Conservation (phyloP, 2,113 vertebrate genomes). For the Taurulus bubalis region DNA sequence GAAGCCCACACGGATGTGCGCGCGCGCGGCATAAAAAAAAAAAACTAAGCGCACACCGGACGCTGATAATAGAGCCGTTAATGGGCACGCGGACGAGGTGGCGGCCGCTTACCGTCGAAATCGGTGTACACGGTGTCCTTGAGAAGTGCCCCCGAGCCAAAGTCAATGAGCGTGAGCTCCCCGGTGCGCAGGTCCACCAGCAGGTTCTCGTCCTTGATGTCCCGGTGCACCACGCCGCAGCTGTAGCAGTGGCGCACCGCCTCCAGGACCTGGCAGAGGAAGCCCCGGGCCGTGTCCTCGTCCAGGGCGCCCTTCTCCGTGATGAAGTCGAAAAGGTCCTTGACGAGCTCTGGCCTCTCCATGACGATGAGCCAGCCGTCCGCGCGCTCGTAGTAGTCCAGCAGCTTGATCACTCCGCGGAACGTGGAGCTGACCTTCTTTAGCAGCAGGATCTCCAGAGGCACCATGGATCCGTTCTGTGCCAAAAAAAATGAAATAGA, state of each 20-base stretch:
- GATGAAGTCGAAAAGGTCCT: constrained; percentile 98
- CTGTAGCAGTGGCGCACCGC: constrained; percentile 96
- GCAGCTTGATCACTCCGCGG: constrained; percentile 93
- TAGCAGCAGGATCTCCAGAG: constrained; percentile 93
- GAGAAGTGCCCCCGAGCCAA: constrained; percentile 96
- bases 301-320: constrained; percentile 96
- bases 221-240: constrained; percentile 95
- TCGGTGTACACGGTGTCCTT: constrained; percentile 99
- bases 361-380: constrained; percentile 96
- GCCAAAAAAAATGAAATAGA: neutral
- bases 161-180: constrained; percentile 97
- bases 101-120: constrained; percentile 91
- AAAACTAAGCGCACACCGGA: no score
- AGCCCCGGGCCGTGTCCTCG: constrained; percentile 91
- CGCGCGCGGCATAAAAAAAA: no score
- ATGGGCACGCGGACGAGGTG: neutral
- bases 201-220: constrained; percentile 98
- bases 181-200: constrained; percentile 94
- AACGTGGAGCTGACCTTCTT: constrained; percentile 95
- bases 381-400: constrained; percentile 97
- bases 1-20: constrained; percentile 32
- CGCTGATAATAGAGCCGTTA: no score
- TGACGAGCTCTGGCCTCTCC: constrained; percentile 94
- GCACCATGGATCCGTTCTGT: constrained; percentile 91
- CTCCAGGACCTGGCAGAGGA: constrained; percentile 96